These are phyloP conservation scores for Hippocampus comes DNA, from an alignment of 2,113 vertebrate species.

Conservation along the genomic window DNA sequence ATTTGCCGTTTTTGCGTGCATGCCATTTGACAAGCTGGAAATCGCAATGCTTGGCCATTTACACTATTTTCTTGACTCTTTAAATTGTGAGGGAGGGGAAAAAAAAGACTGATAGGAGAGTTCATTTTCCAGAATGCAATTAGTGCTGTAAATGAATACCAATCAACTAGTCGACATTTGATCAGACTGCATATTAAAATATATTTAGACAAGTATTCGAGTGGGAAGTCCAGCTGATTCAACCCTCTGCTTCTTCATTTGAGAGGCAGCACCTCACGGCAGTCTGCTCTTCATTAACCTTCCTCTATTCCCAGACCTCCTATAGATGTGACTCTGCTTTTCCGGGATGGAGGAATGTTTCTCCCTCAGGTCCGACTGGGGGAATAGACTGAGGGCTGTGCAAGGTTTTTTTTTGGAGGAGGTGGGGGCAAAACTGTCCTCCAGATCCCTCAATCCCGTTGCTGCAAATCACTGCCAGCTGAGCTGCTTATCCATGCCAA, in stretches of 20 bases:
- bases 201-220: constrained; percentile 6
- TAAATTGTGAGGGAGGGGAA: background rate
- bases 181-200: background rate
- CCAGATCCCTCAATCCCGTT: constrained; percentile 40
- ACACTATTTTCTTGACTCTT: background rate
- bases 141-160: background rate
- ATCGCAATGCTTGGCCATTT: background rate
- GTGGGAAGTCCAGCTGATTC: constrained; percentile 9
- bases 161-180: background rate
- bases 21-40: background rate
- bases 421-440: constrained; percentile 20
- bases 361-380: constrained; percentile 63
- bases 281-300: constrained; percentile 73
- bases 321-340: constrained; percentile 70
- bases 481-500: constrained; percentile 47
- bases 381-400: constrained; percentile 59
- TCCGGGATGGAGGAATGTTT: constrained; percentile 68
- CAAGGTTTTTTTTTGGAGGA: constrained; percentile 46
- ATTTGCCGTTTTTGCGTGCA: background rate
- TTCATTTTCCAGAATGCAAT: background rate
- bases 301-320: constrained; percentile 68
- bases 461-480: constrained; percentile 70
- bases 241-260: constrained; percentile 9
- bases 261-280: constrained; percentile 25
- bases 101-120: background rate